Conservation (phyloP, 1,140 invertebrate genomes). For the Limonius californicus region DNA sequence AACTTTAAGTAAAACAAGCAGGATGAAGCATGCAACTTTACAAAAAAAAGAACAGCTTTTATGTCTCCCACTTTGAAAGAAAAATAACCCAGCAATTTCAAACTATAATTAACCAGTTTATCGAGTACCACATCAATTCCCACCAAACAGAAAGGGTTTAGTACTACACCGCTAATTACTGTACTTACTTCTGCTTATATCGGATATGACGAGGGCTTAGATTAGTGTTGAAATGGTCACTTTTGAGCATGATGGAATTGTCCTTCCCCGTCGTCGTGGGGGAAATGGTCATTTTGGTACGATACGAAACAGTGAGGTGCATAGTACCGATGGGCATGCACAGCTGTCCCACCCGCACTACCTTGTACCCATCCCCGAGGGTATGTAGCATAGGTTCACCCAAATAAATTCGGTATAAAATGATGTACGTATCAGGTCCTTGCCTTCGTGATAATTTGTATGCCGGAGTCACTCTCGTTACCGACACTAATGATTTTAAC, state of each 20-base stretch:
- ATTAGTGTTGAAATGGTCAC: slow-evolving; percentile 83
- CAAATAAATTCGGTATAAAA: slow-evolving; percentile 87
- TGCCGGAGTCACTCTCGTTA: slow-evolving; percentile 85
- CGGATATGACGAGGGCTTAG: slow-evolving; percentile 64
- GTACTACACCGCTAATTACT: too few relatives aligned
- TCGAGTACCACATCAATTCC: too few relatives aligned
- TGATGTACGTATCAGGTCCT: slow-evolving; percentile 79
- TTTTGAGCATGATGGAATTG: slow-evolving; percentile 76
- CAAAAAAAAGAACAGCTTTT: too few relatives aligned
- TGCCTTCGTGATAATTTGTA: slow-evolving; percentile 86
- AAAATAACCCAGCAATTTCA: too few relatives aligned
- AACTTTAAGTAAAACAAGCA: too few relatives aligned
- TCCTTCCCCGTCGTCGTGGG: slow-evolving; percentile 70
- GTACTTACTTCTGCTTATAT: slow-evolving; percentile 58
- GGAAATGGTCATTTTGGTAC: slow-evolving; percentile 85
- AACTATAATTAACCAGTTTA: too few relatives aligned
- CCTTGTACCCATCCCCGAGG: slow-evolving; percentile 71
- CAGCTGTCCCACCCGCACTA: slow-evolving; percentile 74
- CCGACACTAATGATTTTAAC: slow-evolving; percentile 82
- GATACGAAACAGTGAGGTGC: slow-evolving; percentile 73
- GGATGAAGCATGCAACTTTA: too few relatives aligned
- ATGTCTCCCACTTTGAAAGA: too few relatives aligned
- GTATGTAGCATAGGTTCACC: slow-evolving; percentile 74
- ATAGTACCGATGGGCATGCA: slow-evolving; percentile 79
- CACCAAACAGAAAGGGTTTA: too few relatives aligned